phyloP scores from a whole-genome alignment of 1,140 invertebrate species.

The Ceratina japonica region DNA sequence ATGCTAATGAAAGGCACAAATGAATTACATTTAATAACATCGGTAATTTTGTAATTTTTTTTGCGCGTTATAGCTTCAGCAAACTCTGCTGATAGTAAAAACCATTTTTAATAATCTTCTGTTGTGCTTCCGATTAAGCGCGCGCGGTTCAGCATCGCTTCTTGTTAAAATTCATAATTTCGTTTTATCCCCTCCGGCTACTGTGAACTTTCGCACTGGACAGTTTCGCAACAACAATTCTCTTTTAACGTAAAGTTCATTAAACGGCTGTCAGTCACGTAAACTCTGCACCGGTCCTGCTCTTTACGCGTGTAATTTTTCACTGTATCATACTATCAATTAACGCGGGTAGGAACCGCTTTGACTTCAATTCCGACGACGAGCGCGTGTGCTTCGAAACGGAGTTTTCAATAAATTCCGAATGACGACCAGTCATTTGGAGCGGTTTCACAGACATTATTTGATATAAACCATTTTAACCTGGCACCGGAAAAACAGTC shows the following conservation, averaged over 20 bases:
- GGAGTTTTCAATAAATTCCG: not conserved
- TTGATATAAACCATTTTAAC: conserved; percentile 14
- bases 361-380: too few species aligned
- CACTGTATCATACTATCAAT: too few species aligned
- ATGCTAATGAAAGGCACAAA: too few species aligned
- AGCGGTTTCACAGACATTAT: conserved; percentile 18
- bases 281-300: too few species aligned
- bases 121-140: not conserved
- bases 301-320: too few species aligned
- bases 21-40: too few species aligned
- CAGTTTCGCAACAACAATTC: conserved; percentile 1
- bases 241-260: not conserved
- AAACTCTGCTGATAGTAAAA: too few species aligned
- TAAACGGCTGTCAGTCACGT: not conserved
- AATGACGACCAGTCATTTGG: not conserved
- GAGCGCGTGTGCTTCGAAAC: not conserved
- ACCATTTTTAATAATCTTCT: not conserved
- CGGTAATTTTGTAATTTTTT: too few species aligned
- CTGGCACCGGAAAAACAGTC: not conserved
- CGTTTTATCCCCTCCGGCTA: too few species aligned
- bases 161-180: conserved; percentile 2
- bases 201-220: too few species aligned
- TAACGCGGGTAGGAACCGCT: too few species aligned
- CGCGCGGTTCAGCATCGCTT: not conserved
- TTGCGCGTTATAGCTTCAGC: too few species aligned